Conservation (phyloP, 1,140 invertebrate genomes). For the Hypothenemus hampei region DNA sequence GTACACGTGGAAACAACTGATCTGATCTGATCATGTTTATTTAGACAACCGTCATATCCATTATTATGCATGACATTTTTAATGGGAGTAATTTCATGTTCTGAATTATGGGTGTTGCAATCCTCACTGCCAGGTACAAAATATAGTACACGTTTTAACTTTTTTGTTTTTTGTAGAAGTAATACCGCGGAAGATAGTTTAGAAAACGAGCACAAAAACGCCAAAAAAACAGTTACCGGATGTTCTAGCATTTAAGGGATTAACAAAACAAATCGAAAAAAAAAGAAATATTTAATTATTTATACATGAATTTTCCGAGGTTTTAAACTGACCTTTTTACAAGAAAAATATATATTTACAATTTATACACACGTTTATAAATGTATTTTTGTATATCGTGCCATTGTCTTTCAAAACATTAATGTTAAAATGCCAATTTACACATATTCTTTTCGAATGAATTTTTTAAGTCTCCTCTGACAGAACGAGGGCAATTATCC, state of each 20-base stretch:
- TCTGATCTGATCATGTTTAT: not conserved
- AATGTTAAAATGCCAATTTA: too few relatives aligned
- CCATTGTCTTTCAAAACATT: too few relatives aligned
- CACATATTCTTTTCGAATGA: too few relatives aligned
- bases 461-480: too few relatives aligned
- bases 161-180: slow-evolving; percentile 4
- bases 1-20: not conserved
- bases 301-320: too few relatives aligned
- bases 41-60: not conserved
- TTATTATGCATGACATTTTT: not conserved
- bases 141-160: not conserved
- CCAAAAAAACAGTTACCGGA: not conserved
- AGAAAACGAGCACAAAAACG: not conserved
- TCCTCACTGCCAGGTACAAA: not conserved
- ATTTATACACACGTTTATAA: too few relatives aligned
- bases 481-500: too few relatives aligned
- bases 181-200: not conserved
- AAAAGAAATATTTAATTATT: too few relatives aligned
- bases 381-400: too few relatives aligned
- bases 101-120: not conserved
- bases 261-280: too few relatives aligned
- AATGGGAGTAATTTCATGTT: not conserved
- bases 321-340: too few relatives aligned
- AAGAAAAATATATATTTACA: too few relatives aligned
- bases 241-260: slow-evolving; percentile 7